Evolutionary conservation across 2,888 invertebrate genomes (phyloP).

Genomic region (Bedellia somnulentella): DNA sequence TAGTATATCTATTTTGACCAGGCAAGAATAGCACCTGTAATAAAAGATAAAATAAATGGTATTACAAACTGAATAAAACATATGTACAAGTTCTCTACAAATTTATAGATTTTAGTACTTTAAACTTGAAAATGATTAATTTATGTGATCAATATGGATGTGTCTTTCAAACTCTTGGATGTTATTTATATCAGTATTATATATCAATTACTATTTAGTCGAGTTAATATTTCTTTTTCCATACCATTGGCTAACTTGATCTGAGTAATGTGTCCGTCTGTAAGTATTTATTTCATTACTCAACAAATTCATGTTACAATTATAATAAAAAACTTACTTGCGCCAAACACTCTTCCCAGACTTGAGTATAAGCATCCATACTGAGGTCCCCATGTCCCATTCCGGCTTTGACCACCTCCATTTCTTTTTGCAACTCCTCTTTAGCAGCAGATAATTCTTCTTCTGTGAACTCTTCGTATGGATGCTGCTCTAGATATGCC

Average conservation of each 20-base stretch:
- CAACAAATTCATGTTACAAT: neutral
- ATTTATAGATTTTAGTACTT: too few species aligned
- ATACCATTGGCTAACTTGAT: too few species aligned
- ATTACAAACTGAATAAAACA: too few species aligned
- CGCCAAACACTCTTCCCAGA: constrained; percentile 95
- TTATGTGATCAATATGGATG: too few species aligned
- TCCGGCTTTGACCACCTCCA: constrained; percentile 86
- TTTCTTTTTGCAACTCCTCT: constrained; percentile 73
- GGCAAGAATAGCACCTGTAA: constrained; percentile 83
- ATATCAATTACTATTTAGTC: too few species aligned
- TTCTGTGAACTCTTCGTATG: constrained; percentile 72
- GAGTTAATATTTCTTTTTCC: too few species aligned
- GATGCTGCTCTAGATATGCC: constrained; percentile 83
- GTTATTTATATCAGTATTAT: too few species aligned
- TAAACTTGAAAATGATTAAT: too few species aligned
- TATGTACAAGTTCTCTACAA: too few species aligned
- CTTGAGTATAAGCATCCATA: constrained; percentile 88
- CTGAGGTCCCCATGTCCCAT: constrained; percentile 96
- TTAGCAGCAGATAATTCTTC: constrained; percentile 71
- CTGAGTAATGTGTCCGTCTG: too few species aligned
- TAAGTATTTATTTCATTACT: too few species aligned
- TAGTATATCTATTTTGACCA: constrained; percentile 87
- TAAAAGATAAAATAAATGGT: neutral
- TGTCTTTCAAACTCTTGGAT: too few species aligned
- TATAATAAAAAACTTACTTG: constrained; percentile 75